Evolutionary conservation across 2,888 invertebrate species (phyloP).

Genomic region (Calephelis perditalis): DNA sequence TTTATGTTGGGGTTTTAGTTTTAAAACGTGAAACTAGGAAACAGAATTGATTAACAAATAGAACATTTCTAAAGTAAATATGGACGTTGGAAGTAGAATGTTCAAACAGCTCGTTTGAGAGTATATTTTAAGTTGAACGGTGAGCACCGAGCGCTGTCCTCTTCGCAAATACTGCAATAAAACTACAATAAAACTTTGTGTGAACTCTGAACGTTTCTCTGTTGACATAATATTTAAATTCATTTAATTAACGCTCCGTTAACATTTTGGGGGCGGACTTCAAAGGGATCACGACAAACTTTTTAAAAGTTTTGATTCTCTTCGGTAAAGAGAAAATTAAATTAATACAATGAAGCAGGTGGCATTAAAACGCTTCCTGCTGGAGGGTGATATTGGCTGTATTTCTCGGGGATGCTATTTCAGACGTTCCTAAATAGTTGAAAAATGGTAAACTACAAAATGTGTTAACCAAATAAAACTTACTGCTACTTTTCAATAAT

Average conservation of each 20-base stretch:
- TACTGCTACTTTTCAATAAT: too few relatives aligned
- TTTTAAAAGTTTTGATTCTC: neutral
- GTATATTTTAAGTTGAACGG: neutral
- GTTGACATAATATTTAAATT: too few relatives aligned
- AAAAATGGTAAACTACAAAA: too few relatives aligned
- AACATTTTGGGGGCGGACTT: neutral
- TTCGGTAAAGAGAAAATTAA: too few relatives aligned
- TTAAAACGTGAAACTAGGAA: neutral
- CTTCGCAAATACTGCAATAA: slow-evolving; percentile 2
- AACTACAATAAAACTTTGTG: neutral
- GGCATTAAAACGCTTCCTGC: too few relatives aligned
- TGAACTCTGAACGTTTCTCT: slow-evolving; percentile 1
- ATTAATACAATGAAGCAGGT: too few relatives aligned
- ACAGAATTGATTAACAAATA: neutral
- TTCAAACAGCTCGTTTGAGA: slow-evolving; percentile 1
- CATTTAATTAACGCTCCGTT: too few relatives aligned
- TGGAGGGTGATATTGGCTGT: too few relatives aligned
- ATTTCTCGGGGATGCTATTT: too few relatives aligned
- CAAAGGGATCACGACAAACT: neutral
- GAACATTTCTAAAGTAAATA: slow-evolving; percentile 1
- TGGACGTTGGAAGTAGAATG: neutral
- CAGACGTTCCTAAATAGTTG: too few relatives aligned
- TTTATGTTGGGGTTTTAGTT: too few relatives aligned
- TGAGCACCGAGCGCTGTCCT: neutral
- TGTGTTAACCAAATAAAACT: too few relatives aligned